Evolutionary conservation across 2,797 vertebrate species (phyloP).

Genomic region (Peromyscus nudipes): DNA sequence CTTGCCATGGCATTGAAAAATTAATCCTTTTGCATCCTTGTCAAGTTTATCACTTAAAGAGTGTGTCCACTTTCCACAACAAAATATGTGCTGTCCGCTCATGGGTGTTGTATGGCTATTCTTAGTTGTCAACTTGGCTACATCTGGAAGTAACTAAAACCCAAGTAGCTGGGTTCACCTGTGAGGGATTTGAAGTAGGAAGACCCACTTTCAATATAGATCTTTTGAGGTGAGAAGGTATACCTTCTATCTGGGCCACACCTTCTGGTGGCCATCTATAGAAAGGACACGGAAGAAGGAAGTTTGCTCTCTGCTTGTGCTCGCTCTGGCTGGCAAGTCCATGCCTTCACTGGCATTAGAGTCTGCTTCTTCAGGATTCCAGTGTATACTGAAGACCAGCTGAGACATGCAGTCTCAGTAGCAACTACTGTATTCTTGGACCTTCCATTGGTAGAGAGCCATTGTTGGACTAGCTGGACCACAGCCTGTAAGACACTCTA

Average conservation of each 20-base stretch:
- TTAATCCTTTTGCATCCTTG: slow-evolving; percentile 69
- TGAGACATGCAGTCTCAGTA: not conserved
- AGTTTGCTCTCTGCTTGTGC: not conserved
- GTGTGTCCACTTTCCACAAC: slow-evolving; percentile 73
- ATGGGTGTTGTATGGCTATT: not conserved
- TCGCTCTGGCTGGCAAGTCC: not conserved
- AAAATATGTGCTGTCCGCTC: slow-evolving; percentile 65
- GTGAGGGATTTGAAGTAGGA: not conserved
- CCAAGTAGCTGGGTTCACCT: not conserved
- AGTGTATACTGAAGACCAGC: too few species aligned
- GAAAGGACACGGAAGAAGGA: not conserved
- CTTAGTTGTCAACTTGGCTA: not conserved
- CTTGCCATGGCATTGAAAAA: slow-evolving; percentile 87
- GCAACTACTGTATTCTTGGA: not conserved
- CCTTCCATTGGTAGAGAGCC: not conserved
- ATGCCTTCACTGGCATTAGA: not conserved
- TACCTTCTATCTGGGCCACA: not conserved
- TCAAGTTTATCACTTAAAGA: slow-evolving; percentile 76
- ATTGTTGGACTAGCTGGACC: not conserved
- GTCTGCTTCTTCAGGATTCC: not conserved
- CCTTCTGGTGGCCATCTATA: not conserved
- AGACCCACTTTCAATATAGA: not conserved
- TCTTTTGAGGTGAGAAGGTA: not conserved
- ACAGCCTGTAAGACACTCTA: not conserved
- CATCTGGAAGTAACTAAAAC: not conserved